Conservation (phyloP, 1,140 invertebrate genomes). For the Drosophila sucinea region DNA sequence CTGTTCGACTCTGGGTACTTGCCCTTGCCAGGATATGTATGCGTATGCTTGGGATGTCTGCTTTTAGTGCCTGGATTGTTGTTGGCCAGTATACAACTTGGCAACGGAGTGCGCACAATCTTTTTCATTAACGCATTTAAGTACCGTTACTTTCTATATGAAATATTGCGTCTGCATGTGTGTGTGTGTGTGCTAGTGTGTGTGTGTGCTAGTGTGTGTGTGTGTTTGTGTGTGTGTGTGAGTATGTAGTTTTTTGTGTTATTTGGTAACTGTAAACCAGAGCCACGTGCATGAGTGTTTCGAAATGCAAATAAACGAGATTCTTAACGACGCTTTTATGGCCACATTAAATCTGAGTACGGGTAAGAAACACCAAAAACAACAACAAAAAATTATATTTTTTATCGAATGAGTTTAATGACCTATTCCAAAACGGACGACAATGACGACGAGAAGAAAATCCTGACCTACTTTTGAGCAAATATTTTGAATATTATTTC, state of each 20-base stretch:
- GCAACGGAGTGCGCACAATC: slow-evolving; percentile 53
- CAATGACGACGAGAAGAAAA: neutral
- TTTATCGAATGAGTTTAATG: slow-evolving; percentile 6
- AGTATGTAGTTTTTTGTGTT: slow-evolving; percentile 36
- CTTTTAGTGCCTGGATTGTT: slow-evolving; percentile 78
- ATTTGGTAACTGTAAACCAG: slow-evolving; percentile 15
- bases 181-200: slow-evolving; percentile 17
- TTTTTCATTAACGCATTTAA: slow-evolving; percentile 27
- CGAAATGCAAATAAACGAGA: slow-evolving; percentile 56
- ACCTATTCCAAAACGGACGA: neutral
- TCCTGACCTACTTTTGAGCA: slow-evolving; percentile 13
- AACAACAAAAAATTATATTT: neutral
- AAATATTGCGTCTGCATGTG: slow-evolving; percentile 28
- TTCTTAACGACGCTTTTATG: slow-evolving; percentile 48
- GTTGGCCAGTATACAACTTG: slow-evolving; percentile 73
- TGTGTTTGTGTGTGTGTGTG: slow-evolving; percentile 21
- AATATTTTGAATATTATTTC: slow-evolving; percentile 7
- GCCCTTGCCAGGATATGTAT: slow-evolving; percentile 33
- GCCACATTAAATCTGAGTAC: slow-evolving; percentile 5
- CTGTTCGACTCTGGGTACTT: too few relatives aligned
- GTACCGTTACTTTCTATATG: slow-evolving; percentile 43
- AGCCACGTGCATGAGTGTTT: slow-evolving; percentile 63
- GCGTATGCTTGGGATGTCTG: slow-evolving; percentile 41
- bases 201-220: slow-evolving; percentile 10
- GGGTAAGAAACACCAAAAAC: slow-evolving; percentile 4